Conservation (phyloP, 2,888 invertebrate species). For the Acanthosepion lycidas region DNA sequence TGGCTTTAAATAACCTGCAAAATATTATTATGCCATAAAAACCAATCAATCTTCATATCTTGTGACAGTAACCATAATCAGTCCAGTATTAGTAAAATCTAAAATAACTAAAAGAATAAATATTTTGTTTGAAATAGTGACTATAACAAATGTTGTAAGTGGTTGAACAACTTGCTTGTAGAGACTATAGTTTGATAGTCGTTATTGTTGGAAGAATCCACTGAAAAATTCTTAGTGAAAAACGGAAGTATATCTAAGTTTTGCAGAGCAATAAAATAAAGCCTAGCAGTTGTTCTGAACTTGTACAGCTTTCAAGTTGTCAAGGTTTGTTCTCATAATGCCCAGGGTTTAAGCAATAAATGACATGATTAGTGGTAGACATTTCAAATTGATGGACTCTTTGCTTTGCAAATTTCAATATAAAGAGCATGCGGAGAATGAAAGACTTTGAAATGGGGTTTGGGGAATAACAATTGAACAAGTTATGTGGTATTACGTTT, state of each 20-base stretch:
- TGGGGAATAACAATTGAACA: background rate
- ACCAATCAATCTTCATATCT: background rate
- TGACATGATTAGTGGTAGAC: background rate
- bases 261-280: background rate
- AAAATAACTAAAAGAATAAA: background rate
- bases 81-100: background rate
- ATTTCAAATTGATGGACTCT: background rate
- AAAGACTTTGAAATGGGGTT: background rate
- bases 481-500: background rate
- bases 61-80: background rate
- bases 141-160: background rate
- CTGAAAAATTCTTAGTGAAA: background rate
- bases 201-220: background rate
- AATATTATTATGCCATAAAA: no score
- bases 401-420: background rate
- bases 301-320: background rate
- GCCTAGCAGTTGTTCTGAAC: background rate
- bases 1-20: no score
- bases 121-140: background rate
- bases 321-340: background rate
- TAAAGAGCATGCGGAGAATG: background rate
- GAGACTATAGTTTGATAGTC: background rate
- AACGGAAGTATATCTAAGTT: background rate
- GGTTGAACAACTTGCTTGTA: background rate
- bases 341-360: background rate